Conservation (phyloP, 2,888 invertebrate species). For the Troides helena region DNA sequence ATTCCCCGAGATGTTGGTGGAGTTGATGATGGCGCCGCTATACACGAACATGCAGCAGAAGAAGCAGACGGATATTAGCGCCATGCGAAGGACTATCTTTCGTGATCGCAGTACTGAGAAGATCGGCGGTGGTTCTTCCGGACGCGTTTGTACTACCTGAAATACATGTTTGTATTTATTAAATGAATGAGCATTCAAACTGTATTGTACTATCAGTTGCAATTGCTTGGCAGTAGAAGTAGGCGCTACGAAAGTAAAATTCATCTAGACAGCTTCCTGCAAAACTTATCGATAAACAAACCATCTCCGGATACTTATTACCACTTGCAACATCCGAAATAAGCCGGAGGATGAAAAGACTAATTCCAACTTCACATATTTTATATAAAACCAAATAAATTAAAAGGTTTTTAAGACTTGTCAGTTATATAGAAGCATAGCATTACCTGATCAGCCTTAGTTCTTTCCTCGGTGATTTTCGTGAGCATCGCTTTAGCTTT, state of each 20-base stretch:
- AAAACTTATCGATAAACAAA: too few relatives aligned
- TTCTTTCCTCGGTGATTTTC: constrained; percentile 55
- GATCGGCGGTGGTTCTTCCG: constrained; percentile 41
- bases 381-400: too few relatives aligned
- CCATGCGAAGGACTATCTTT: constrained; percentile 56
- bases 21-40: constrained; percentile 88
- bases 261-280: too few relatives aligned
- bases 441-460: constrained; percentile 51
- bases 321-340: too few relatives aligned
- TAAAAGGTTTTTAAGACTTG: too few relatives aligned
- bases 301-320: too few relatives aligned
- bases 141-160: constrained; percentile 41
- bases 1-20: constrained; percentile 86
- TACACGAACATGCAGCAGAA: constrained; percentile 87
- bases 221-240: too few relatives aligned
- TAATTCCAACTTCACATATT: too few relatives aligned
- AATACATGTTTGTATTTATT: constrained; percentile 15
- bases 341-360: too few relatives aligned
- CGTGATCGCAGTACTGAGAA: constrained; percentile 56
- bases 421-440: not conserved
- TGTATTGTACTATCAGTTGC: too few relatives aligned
- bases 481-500: constrained; percentile 71
- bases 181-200: too few relatives aligned
- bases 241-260: too few relatives aligned
- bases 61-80: constrained; percentile 81